Evolutionary conservation across 2,797 vertebrate species (phyloP).

Genomic region (Cynopterus sphinx): DNA sequence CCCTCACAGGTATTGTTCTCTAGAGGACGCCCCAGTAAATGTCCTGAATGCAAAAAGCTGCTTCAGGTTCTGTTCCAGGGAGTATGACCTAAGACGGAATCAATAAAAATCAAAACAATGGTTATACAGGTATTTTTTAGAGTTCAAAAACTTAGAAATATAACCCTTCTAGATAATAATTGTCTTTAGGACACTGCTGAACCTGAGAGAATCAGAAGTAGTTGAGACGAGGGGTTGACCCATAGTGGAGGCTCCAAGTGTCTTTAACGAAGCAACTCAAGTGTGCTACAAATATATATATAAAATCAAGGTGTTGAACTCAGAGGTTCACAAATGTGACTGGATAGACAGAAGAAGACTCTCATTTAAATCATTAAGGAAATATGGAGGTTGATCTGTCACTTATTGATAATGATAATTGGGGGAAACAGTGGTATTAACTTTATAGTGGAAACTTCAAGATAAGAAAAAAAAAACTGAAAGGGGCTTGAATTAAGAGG

Average conservation of each 20-base stretch:
- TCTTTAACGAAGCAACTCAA: neutral
- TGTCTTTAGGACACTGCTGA: neutral
- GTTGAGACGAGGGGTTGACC: neutral
- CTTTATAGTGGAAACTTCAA: neutral
- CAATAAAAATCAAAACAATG: neutral
- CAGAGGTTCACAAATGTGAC: neutral
- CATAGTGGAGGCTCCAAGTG: neutral
- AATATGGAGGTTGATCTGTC: neutral
- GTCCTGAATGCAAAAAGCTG: neutral
- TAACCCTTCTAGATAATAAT: neutral
- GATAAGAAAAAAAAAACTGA: neutral
- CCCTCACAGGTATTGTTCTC: neutral
- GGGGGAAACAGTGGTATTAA: neutral
- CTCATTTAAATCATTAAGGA: neutral
- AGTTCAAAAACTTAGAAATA: neutral
- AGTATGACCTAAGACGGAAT: neutral
- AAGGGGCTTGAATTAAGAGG: neutral
- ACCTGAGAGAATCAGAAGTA: neutral
- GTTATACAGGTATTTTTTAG: neutral
- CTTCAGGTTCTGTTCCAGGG: neutral
- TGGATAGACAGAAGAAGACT: neutral
- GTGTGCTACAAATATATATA: neutral
- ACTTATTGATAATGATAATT: neutral
- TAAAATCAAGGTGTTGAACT: neutral
- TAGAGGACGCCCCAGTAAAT: neutral